Percentiles rank a stretch among this genome's conserved stretches.
Conservation (phyloP, 2,113 vertebrate species). For the Leptosomus discolor region DNA sequence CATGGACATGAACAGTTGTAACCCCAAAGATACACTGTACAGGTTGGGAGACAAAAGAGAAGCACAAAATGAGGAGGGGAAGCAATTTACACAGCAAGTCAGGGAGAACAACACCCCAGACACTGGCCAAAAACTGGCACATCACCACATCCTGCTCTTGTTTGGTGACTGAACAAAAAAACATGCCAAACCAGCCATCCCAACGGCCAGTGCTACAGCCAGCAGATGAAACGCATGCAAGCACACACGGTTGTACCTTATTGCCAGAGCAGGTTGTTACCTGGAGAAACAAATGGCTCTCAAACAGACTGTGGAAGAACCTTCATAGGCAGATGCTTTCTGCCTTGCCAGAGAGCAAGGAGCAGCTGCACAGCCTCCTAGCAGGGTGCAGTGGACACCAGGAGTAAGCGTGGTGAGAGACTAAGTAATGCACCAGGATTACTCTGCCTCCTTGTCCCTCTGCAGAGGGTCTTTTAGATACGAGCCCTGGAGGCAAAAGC, state of each 20-base stretch:
- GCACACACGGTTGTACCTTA: background rate
- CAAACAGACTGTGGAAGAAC: background rate
- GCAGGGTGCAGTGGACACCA: background rate
- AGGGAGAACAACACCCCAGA: background rate
- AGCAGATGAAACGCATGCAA: rapidly evolving
- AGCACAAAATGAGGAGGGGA: background rate
- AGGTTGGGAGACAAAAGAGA: background rate
- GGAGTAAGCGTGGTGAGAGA: background rate
- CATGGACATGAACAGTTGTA: background rate
- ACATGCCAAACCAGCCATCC: background rate
- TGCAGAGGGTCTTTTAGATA: background rate
- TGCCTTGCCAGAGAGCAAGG: background rate
- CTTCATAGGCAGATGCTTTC: background rate
- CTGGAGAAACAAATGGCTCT: background rate
- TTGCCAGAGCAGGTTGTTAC: background rate
- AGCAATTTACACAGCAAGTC: background rate
- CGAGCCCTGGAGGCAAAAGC: background rate
- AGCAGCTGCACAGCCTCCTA: background rate
- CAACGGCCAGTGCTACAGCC: background rate
- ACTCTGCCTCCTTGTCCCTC: background rate
- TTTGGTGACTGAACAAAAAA: background rate
- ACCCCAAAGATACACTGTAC: background rate
- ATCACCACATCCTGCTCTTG: background rate
- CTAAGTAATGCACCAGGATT: background rate
- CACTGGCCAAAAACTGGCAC: background rate